Conservation (phyloP, 2,797 vertebrate genomes). For the Halcyon badia region DNA sequence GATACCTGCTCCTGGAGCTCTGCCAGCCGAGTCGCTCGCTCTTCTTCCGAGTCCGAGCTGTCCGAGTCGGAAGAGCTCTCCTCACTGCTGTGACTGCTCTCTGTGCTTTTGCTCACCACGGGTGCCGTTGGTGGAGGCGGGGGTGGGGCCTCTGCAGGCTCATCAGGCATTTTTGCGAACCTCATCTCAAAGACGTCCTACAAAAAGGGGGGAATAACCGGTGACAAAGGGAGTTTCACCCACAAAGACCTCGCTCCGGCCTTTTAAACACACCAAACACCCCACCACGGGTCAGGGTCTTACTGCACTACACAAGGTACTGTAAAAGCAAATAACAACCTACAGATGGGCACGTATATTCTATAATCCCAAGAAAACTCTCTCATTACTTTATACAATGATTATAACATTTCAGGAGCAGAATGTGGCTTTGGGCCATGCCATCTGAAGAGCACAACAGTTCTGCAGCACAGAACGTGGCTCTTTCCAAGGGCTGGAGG, state of each 20-base stretch:
- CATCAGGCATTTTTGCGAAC: constrained; percentile 95
- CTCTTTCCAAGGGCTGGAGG: background rate
- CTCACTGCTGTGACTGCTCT: constrained; percentile 85
- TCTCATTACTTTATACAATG: background rate
- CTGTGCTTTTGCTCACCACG: constrained; percentile 81
- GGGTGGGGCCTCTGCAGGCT: constrained; percentile 78
- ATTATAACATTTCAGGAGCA: background rate
- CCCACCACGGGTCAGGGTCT: background rate
- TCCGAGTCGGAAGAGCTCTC: constrained; percentile 84
- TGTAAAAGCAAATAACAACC: background rate
- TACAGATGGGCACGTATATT: background rate
- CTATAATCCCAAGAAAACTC: background rate
- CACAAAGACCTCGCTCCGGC: background rate
- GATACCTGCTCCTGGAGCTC: constrained; percentile 92
- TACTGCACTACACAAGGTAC: background rate
- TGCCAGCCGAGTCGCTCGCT: constrained; percentile 84
- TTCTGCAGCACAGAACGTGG: background rate
- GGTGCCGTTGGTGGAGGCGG: constrained; percentile 77
- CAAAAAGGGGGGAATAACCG: background rate
- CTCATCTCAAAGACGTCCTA: constrained; percentile 96
- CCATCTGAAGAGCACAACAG: background rate
- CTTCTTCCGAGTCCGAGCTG: constrained; percentile 87
- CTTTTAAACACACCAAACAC: background rate
- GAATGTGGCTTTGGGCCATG: accelerated
- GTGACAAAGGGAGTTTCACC: background rate